phyloP scores from a whole-genome alignment of 2,797 vertebrate genomes.

The Acanthiza pusilla region DNA sequence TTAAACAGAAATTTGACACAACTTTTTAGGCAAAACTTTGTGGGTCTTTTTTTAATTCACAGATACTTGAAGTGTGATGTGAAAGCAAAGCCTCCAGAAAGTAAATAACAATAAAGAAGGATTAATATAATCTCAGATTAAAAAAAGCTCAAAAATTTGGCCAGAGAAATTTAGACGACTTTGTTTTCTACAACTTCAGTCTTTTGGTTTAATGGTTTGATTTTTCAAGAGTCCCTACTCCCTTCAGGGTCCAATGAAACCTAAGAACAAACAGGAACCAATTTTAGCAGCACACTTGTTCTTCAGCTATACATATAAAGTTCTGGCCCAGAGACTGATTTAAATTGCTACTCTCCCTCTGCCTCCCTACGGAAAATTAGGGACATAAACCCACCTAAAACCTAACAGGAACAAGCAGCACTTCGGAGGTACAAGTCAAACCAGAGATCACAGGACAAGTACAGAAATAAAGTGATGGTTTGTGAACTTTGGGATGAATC shows the following conservation, averaged over 20 bases:
- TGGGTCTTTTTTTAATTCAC: neutral
- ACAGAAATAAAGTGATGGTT: neutral
- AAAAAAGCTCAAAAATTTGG: neutral
- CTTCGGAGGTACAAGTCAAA: neutral
- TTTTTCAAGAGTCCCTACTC: neutral
- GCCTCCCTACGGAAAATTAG: no score
- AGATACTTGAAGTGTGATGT: neutral
- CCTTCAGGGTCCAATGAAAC: neutral
- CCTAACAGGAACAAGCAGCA: neutral
- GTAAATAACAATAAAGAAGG: neutral
- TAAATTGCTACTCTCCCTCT: no score
- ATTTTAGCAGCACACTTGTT: neutral
- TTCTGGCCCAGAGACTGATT: neutral
- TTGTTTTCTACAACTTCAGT: neutral
- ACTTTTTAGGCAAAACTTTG: neutral
- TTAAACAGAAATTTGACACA: neutral
- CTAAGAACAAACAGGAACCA: neutral
- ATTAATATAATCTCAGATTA: neutral
- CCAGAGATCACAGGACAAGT: fast-evolving
- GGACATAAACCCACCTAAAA: neutral
- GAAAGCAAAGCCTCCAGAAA: neutral
- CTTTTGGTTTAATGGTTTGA: neutral
- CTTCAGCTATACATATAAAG: neutral
- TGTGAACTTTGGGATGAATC: neutral
- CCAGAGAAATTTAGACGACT: neutral